These are phyloP conservation scores for Scelioninae gen. 2 DNA, from an alignment of 2,888 invertebrate genomes.

Conservation along the genomic window DNA sequence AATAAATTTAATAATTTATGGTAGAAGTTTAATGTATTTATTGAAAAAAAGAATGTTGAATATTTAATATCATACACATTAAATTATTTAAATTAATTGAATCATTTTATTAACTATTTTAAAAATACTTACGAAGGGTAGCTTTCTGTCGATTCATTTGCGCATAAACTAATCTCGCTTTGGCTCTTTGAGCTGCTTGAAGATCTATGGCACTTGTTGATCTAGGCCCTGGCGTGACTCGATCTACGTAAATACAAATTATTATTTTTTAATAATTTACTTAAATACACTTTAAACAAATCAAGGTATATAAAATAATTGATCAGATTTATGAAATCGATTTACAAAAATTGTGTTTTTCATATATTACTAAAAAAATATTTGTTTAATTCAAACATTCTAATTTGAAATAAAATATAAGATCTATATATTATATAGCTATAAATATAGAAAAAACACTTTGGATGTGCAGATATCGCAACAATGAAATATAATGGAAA, in stretches of 20 bases:
- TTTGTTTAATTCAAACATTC: too few species aligned
- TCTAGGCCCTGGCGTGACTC: slow-evolving; percentile 75
- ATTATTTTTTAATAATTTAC: not conserved
- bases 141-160: slow-evolving; percentile 87
- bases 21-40: too few species aligned
- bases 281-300: not conserved
- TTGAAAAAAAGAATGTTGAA: too few species aligned
- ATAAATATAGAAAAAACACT: too few species aligned
- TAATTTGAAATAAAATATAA: not conserved
- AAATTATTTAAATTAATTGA: not conserved
- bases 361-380: too few species aligned
- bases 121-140: slow-evolving; percentile 82
- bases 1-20: too few species aligned
- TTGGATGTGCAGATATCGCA: not conserved
- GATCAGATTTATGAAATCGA: not conserved
- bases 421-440: not conserved
- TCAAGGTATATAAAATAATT: not conserved
- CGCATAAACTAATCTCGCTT: slow-evolving; percentile 88
- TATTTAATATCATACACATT: too few species aligned
- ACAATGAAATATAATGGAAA: not conserved
- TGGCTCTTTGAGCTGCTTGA: slow-evolving; percentile 92
- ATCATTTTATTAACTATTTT: not conserved
- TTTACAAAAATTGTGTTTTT: not conserved
- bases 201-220: slow-evolving; percentile 96
- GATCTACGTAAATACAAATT: slow-evolving; percentile 62